Evolutionary conservation across 2,797 vertebrate genomes (phyloP), one percentile per base, ranked within the genome.

Genomic region (Propithecus perrieri): DNA sequence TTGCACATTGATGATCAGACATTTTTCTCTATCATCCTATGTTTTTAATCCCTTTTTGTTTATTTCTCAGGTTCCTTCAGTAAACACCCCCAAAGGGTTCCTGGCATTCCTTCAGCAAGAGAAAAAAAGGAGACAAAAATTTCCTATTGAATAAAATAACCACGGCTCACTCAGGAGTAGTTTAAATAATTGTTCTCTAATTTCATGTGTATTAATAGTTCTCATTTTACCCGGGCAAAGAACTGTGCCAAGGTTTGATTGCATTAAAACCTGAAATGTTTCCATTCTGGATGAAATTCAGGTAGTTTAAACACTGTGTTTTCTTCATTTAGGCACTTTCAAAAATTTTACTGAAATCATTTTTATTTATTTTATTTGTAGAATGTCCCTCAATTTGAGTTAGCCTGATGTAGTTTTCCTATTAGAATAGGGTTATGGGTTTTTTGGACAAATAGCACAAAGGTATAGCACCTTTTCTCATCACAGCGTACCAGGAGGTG

Each of bases 171-270:
- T 91, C 57, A 57, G 13, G 0, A 33, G 28, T 85, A 84, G 41
- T 84, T 86, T 71, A 96, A 95, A 61, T 50, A 87, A 63, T 57
- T 46, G 15, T 78, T 90, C 38, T 65, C 10, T 67, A 92, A 92
- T 69, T 90, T 85, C n/a, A 43, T 74, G 11, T 94, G 67, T 94
- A 84, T 80, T 95, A 93, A 92, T 71, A 94, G 46, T 67, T 81
- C 65, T 78, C 22, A 76, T 94, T 76, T 95, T 75, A 72, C 76
- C 38, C 41, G 74, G 84, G 35, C 43, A 79, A 89, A 85, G 69
- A 91, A 81, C 18, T 28, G 10, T 85, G 78, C 85, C 69, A 95
- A 90, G 38, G 12, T 79, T 95, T 92, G 26, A 85, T 9, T 91
- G 38, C 35, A 50, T 93, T 85, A 85, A 94, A 53, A 53, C 41